Evolutionary conservation across 2,888 invertebrate genomes (phyloP), one percentile per base, ranked within the genome.

Genomic region (Drosophila affinis): DNA sequence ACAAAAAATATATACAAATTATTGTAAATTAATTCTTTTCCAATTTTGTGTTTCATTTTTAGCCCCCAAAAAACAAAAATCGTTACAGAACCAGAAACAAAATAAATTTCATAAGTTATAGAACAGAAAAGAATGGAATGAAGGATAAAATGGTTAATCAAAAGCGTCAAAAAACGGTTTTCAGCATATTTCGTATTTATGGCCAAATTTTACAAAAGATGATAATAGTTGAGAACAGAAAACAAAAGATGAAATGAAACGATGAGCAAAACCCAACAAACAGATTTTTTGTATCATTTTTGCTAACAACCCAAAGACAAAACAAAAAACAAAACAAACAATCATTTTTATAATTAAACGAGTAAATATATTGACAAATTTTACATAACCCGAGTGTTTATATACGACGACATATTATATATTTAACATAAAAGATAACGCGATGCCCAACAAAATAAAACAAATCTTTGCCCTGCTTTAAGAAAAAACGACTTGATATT

Each of bases 191-290:
- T 88, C 65, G 78, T 78, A 87, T 79, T 87, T 79, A 87, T 64
- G 87, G 85, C 85, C 85, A 85, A 85, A 88, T 87, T 85, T 88
- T 85, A 88, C 85, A 88, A 72, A 34, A 27, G 17, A 68, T 60
- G 14, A 68, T 70, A 74, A 67, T 60, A 74, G 65, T 67, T 67
- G 53, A 72, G 46, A 70, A 45, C 44, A 21, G 21, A 21, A 14
- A 57, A 62, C 32, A 32, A 10, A 32, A 32, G 32, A 60, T n/a
- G 39, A 59, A 46, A 44, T 57, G 57, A 21, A 29, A 29, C 18
- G 18, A 52, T 56, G 54, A 58, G 39, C 46, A 58, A 52, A 44
- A 75, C 29, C 54, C 53, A 57, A 34, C 21, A 21, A 24, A 58
- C 47, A 60, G 54, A 75, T 67, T 52, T 84, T 81, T 88, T 81